Evolutionary conservation across 2,113 vertebrate species (phyloP).

Genomic region (Cheirogaleus medius): DNA sequence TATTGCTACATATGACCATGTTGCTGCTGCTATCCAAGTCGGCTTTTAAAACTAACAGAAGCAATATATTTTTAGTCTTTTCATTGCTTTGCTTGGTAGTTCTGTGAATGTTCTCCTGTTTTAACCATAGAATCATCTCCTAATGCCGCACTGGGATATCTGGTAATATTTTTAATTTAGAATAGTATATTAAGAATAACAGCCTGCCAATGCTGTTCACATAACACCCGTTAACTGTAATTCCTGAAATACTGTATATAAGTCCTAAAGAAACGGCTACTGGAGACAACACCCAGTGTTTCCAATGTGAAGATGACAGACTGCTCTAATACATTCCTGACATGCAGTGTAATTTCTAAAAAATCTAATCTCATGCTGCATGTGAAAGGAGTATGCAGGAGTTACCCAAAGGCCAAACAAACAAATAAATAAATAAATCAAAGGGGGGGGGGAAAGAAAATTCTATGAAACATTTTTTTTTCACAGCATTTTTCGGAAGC

Average conservation of each 20-base stretch:
- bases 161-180: slow-evolving; percentile 61
- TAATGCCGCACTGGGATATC: not conserved
- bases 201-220: slow-evolving; percentile 15
- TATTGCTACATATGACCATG: not conserved
- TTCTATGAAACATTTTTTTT: slow-evolving; percentile 27
- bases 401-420: slow-evolving; percentile 16
- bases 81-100: not conserved
- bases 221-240: not conserved
- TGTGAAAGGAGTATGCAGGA: not conserved
- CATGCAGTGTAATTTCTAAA: slow-evolving; percentile 56
- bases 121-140: slow-evolving; percentile 9
- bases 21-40: not conserved
- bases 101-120: not conserved
- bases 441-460: not conserved
- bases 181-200: not conserved
- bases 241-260: slow-evolving; percentile 37
- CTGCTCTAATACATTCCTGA: not conserved
- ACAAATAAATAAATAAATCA: not conserved
- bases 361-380: not conserved
- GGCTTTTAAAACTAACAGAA: slow-evolving; percentile 50
- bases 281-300: not conserved
- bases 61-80: slow-evolving; percentile 30
- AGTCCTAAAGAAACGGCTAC: not conserved
- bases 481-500: slow-evolving; percentile 40
- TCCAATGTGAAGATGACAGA: not conserved